phyloP scores from a whole-genome alignment of 2,888 invertebrate genomes.

The Drepana falcataria region DNA sequence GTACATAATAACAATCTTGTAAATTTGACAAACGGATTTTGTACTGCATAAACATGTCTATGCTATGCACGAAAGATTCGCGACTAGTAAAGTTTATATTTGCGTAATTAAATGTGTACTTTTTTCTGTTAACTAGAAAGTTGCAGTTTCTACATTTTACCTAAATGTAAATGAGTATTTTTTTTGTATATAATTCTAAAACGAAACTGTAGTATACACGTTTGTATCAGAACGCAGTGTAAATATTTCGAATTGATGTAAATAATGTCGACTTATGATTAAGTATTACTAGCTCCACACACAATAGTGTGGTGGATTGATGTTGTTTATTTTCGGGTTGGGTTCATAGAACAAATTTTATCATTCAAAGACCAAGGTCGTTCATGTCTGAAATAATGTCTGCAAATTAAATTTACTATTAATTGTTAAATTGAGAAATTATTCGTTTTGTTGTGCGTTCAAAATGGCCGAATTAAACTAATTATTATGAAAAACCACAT shows the following conservation, averaged over 20 bases:
- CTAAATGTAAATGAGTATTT: slow-evolving; percentile 39
- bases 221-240: slow-evolving; percentile 63
- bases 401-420: too few relatives aligned
- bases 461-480: too few relatives aligned
- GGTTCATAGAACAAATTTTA: slow-evolving; percentile 67
- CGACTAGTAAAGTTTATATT: not conserved
- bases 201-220: slow-evolving; percentile 51
- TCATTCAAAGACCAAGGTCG: slow-evolving; percentile 6
- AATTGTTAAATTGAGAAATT: too few relatives aligned
- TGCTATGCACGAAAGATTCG: too few relatives aligned
- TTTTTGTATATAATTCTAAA: slow-evolving; percentile 53
- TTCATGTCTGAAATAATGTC: not conserved
- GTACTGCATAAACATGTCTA: too few relatives aligned
- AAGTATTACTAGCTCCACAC: slow-evolving; percentile 43
- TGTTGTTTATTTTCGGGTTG: slow-evolving; percentile 32
- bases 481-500: too few relatives aligned
- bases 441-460: too few relatives aligned
- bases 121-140: slow-evolving; percentile 16
- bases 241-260: slow-evolving; percentile 68
- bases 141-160: slow-evolving; percentile 17
- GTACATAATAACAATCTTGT: too few relatives aligned
- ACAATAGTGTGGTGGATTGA: slow-evolving; percentile 55
- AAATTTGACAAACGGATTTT: too few relatives aligned
- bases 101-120: slow-evolving; percentile 1
- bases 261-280: slow-evolving; percentile 42